Conservation (phyloP, 1,140 invertebrate species). For the Stegodyphus dumicola region DNA sequence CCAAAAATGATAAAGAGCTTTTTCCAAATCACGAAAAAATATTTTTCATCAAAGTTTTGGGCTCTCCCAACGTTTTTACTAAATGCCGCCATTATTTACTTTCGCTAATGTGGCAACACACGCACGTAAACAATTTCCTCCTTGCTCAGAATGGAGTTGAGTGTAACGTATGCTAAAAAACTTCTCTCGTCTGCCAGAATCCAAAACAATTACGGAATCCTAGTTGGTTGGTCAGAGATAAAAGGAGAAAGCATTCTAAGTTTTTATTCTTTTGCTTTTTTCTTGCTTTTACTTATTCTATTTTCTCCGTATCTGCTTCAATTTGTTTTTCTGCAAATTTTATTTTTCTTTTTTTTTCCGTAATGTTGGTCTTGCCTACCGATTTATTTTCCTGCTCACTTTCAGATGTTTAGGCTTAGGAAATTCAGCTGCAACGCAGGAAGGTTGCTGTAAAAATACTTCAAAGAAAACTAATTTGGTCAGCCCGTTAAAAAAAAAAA, state of each 20-base stretch:
- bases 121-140: conserved; percentile 54
- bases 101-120: conserved; percentile 55
- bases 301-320: conserved; percentile 45
- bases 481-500: no score
- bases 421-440: background rate
- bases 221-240: background rate
- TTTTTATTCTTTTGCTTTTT: conserved; percentile 7
- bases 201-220: conserved; percentile 48
- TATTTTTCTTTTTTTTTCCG: background rate
- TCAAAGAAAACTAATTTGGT: no score
- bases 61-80: conserved; percentile 31
- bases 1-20: conserved; percentile 19
- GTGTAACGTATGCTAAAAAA: conserved; percentile 46
- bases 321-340: conserved; percentile 40
- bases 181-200: conserved; percentile 5
- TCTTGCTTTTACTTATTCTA: conserved; percentile 14
- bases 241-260: conserved; percentile 2
- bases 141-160: background rate
- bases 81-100: conserved; percentile 56
- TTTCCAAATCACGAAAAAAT: conserved; percentile 17
- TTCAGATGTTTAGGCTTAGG: conserved; percentile 41
- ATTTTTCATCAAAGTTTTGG: conserved; percentile 46
- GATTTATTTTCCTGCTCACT: conserved; percentile 42
- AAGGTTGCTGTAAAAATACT: background rate
- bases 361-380: conserved; percentile 4